Evolutionary conservation across 2,113 vertebrate species (phyloP), one percentile per base, ranked within the genome.

Genomic region (Glaucidium brasilianum): DNA sequence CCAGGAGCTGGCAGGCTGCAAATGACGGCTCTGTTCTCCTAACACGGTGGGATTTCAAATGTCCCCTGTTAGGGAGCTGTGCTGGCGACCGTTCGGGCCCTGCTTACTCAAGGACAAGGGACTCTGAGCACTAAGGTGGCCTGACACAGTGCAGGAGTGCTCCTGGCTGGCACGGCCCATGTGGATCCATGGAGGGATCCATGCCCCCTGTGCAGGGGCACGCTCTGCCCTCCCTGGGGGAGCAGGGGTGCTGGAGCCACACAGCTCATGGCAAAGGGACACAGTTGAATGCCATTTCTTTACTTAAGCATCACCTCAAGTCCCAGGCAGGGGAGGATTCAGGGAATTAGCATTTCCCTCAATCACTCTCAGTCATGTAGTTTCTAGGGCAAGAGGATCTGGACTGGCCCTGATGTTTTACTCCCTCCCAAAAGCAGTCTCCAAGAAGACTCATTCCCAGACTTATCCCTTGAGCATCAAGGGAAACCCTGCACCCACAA

Each of bases 81-180:
- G 56, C 68, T 68, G 56, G 49, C 2, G 6, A 23, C 11, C 1
- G 0, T 15, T 6, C 12, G 21, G 8, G 25, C 11, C 37, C 25
- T 19, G 25, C 5, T 11, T 34, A 41, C 62, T 23, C 0, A 0
- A 52, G 68, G 26, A 66, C 2, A 0, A 50, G 68, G 68, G 55
- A 34, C 19, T 26, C 30, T 8, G 47, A 67, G 59, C n/a, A 9
- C 7, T 30, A 19, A 15, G 1, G 2, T 3, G 22, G 20, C 27
- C 45, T 26, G 18, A 27, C 0, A 0, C 13, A 27, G 39, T 7
- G 37, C 66, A 74, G 69, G 17, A 56, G 34, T 5, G 0, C 8
- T 17, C 37, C 4, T 2, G 23, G 59, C 39, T n/a, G 14, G 16
- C 3, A 0, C 2, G 35, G 34, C 60, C n/a, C 50, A 29, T 0